Evolutionary conservation across 2,113 vertebrate genomes (phyloP), one percentile per base, ranked within the genome.

Genomic region (Rhinoptilus africanus): DNA sequence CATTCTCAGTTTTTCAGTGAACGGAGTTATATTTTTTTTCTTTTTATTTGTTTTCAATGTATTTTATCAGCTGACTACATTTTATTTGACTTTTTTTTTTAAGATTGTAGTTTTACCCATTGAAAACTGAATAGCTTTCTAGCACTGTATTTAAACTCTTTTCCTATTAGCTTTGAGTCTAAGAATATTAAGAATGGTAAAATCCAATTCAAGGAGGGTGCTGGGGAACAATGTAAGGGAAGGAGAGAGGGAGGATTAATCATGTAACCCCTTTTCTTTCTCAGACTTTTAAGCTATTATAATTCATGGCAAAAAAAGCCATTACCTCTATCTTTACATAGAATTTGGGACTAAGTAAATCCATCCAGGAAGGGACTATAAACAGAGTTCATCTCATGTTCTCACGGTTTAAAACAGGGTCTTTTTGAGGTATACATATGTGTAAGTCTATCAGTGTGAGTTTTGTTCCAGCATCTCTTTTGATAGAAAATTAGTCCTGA

Each of bases 21-120:
- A 77, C 64, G 17, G 85, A 96, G 95, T 96, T 43, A 63, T 56
- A 1, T 1, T 57, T 60, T 79, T 72, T 96, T 96, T 64, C 11
- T 78, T 95, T 97, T 88, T 91, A 76, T 97, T 95, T 97, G 68
- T 92, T 93, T 95, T 92, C 86, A 91, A 41, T 92, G 73, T 89
- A 50, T 90, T 92, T 89, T 93, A 94, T 91, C 71, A 68, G 68
- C 48, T 97, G 77, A 89, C 71, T 94, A 85, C 32, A 41, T 94
- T 96, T 96, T 96, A 94, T 97, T 84, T 92, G 67, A 90, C 32
- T 92, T 82, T 89, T 95, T 95, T 59, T 76, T 80, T 62, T 37
- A 96, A 87, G 60, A 94, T 78, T 90, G 60, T 69, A 67, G 89
- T 92, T 96, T 94, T 96, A 95, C 93, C 96, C 72, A 91, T 71